Evolutionary conservation across 2,888 invertebrate genomes (phyloP).

Genomic region (Diadegma fenestrale): DNA sequence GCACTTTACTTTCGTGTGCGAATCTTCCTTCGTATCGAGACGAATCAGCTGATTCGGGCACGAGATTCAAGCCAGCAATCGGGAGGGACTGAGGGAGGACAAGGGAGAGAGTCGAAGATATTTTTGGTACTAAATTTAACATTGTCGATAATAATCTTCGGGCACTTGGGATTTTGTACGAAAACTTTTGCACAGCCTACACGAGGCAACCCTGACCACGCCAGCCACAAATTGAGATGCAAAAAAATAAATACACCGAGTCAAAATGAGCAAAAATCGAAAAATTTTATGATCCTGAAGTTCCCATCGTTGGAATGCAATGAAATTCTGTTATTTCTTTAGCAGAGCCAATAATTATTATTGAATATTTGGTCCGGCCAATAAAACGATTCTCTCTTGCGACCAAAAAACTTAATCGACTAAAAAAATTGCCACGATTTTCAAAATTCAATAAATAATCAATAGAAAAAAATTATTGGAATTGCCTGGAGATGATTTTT

Average conservation of each 20-base stretch:
- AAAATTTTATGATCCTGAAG: no score
- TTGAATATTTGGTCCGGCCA: no score
- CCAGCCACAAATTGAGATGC: neutral
- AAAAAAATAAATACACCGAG: neutral
- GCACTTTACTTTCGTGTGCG: neutral
- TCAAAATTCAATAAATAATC: no score
- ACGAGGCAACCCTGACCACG: neutral
- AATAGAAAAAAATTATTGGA: no score
- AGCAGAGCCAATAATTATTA: no score
- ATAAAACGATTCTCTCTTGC: no score
- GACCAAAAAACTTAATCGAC: no score
- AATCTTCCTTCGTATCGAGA: conserved; percentile 5
- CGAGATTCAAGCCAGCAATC: conserved; percentile 2
- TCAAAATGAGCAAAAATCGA: neutral
- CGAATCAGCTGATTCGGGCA: conserved; percentile 48
- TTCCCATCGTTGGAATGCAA: no score
- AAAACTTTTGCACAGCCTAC: neutral
- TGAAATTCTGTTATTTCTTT: no score
- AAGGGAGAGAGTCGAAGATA: conserved; percentile 13
- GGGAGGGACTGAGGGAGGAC: neutral
- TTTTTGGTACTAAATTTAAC: conserved; percentile 33
- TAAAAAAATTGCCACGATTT: no score
- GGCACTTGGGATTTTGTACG: neutral
- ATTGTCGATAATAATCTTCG: conserved; percentile 26
- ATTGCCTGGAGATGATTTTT: no score